These are phyloP conservation scores for Triplophysa tibetana DNA, from an alignment of 2,113 vertebrate genomes.

Conservation along the genomic window DNA sequence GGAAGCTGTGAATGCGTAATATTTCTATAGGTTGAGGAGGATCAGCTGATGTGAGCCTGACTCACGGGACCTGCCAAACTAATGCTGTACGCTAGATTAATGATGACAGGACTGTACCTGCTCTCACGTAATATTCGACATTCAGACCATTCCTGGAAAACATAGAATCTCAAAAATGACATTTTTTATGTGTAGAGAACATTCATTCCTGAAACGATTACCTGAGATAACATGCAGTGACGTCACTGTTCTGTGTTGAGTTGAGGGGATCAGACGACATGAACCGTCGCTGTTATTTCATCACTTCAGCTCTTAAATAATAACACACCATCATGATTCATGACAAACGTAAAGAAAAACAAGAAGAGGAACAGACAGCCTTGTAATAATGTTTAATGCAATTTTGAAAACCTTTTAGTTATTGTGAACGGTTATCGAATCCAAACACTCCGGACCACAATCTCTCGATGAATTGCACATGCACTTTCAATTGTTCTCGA, in stretches of 20 bases:
- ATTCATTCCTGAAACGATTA: background rate
- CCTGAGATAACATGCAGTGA: background rate
- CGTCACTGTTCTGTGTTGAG: conserved; percentile 16
- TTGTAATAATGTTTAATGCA: conserved; percentile 79
- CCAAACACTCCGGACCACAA: conserved; percentile 68
- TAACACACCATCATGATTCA: conserved; percentile 62
- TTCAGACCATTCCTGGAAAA: no score
- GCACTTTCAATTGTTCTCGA: conserved; percentile 71
- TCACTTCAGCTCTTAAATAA: background rate
- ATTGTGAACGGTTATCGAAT: conserved; percentile 68
- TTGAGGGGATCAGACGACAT: conserved; percentile 16
- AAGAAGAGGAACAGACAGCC: conserved; percentile 72
- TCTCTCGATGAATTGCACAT: conserved; percentile 75
- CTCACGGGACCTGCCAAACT: no score
- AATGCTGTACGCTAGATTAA: no score
- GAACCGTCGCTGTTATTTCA: conserved; percentile 37
- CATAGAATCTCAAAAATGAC: no score
- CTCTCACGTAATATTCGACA: no score
- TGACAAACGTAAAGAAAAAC: conserved; percentile 61
- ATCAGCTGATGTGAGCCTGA: no score
- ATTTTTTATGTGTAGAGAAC: background rate
- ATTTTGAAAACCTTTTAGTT: conserved; percentile 72
- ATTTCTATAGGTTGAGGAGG: no score
- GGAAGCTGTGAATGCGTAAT: no score
- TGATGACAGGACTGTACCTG: no score